These are phyloP conservation scores for Druceiella hillmani DNA, from an alignment of 2,888 invertebrate species.

Conservation along the genomic window DNA sequence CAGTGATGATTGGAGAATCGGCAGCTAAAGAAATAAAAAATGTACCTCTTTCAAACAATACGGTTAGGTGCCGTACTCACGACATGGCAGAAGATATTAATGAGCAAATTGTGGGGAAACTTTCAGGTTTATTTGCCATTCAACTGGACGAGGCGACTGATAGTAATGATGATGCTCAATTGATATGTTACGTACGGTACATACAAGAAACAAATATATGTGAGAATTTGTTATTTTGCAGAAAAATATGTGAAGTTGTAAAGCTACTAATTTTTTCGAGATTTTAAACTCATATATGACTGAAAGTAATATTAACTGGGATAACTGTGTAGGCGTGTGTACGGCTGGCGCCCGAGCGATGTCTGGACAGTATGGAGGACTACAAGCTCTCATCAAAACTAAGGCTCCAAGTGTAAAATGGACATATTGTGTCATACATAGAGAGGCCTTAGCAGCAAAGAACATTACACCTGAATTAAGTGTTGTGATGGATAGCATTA, in stretches of 20 bases:
- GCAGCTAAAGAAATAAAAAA: no score
- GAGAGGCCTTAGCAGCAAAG: conserved; percentile 15
- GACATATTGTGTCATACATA: conserved; percentile 4
- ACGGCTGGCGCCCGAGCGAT: conserved; percentile 25
- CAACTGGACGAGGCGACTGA: conserved; percentile 25
- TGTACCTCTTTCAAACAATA: no score
- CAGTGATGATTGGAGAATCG: no score
- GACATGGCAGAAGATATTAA: no score
- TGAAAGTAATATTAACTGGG: conserved; percentile 23
- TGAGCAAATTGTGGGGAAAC: no score
- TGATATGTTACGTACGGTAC: conserved; percentile 24
- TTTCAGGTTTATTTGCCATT: no score
- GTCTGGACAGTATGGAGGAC: conserved; percentile 15
- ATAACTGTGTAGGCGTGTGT: conserved; percentile 24
- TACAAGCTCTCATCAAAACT: conserved; percentile 7
- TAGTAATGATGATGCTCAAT: conserved; percentile 20
- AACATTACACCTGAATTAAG: conserved; percentile 13
- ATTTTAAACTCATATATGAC: conserved; percentile 23
- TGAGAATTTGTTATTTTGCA: conserved; percentile 25
- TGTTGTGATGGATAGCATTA: conserved; percentile 12
- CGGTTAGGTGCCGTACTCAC: no score
- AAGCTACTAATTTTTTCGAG: conserved; percentile 23
- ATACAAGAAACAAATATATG: conserved; percentile 17
- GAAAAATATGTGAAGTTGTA: conserved; percentile 20
- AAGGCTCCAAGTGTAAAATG: conserved; percentile 3